Evolutionary conservation across 2,797 vertebrate species (phyloP).

Genomic region (Tenualosa ilisha): DNA sequence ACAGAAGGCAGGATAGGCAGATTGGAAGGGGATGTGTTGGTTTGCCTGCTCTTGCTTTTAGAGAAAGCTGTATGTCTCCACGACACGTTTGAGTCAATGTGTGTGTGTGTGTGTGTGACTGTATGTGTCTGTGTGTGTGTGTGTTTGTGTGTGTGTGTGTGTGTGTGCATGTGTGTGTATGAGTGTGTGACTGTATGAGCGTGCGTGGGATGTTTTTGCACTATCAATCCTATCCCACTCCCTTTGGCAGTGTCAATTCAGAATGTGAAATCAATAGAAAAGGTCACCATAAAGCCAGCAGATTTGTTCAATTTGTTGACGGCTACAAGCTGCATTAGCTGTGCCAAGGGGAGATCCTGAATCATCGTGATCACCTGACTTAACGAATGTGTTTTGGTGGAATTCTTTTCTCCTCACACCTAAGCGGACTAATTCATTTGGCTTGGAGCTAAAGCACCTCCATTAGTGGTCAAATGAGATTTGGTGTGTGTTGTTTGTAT

Average conservation of each 20-base stretch:
- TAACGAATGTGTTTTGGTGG: conserved; percentile 13
- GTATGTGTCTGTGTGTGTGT: background rate
- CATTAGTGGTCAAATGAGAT: conserved; percentile 16
- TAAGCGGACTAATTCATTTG: background rate
- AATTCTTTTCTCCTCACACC: background rate
- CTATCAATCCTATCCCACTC: conserved; percentile 15
- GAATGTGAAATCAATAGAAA: conserved; percentile 23
- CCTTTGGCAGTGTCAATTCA: conserved; percentile 24
- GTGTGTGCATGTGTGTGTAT: background rate
- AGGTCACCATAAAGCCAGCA: conserved; percentile 24
- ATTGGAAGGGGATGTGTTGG: background rate
- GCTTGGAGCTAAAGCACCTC: conserved; percentile 14
- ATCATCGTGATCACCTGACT: conserved; percentile 9
- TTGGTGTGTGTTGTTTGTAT: background rate
- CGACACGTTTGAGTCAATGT: background rate
- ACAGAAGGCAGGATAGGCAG: conserved; percentile 4
- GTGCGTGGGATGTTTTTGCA: background rate
- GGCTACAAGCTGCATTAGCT: conserved; percentile 22
- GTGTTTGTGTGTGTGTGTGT: background rate
- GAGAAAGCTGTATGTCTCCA: background rate
- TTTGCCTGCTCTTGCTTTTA: background rate
- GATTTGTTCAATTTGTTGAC: conserved; percentile 24
- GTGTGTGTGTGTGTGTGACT: background rate
- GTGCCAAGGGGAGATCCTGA: background rate
- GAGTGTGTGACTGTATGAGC: background rate